A percentile compares a stretch with the other conserved stretches of the same genome.
phyloP scores from a whole-genome alignment of 2,888 invertebrate species.

The Autographa pulchrina region DNA sequence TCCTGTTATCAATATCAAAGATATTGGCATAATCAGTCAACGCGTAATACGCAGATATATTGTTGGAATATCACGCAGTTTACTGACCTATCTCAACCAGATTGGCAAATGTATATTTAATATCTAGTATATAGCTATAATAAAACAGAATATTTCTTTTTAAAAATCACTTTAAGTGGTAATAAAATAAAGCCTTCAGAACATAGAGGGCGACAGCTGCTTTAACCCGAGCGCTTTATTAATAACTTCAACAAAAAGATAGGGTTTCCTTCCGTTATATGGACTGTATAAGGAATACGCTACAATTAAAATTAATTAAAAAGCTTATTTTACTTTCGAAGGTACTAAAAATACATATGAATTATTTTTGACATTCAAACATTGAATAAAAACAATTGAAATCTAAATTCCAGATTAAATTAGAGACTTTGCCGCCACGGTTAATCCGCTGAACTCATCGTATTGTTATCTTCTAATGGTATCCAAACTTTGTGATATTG shows the following conservation, averaged over 20 bases:
- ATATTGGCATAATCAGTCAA: not conserved
- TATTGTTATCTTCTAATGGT: not conserved
- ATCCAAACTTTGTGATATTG: constrained; percentile 9
- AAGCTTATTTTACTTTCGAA: not conserved
- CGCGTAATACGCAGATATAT: not conserved
- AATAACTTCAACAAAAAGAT: not conserved
- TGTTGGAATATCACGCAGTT: too few species aligned
- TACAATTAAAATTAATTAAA: not conserved
- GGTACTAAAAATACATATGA: not conserved
- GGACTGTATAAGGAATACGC: constrained; percentile 1
- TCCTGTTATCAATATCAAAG: not conserved
- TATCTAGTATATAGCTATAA: not conserved
- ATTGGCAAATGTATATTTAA: too few species aligned
- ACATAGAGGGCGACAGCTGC: constrained; percentile 8
- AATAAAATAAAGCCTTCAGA: not conserved
- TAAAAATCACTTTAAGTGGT: constrained; percentile 2
- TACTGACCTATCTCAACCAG: too few species aligned
- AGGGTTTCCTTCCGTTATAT: not conserved
- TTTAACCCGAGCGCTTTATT: constrained; percentile 8
- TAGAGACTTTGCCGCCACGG: not conserved
- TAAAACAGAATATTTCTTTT: not conserved
- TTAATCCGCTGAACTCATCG: not conserved
- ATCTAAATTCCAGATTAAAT: too few species aligned
- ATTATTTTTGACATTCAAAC: too few species aligned
- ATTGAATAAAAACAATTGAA: too few species aligned